Conservation (phyloP, 2,888 invertebrate genomes). For the Hypomecis atomaria region DNA sequence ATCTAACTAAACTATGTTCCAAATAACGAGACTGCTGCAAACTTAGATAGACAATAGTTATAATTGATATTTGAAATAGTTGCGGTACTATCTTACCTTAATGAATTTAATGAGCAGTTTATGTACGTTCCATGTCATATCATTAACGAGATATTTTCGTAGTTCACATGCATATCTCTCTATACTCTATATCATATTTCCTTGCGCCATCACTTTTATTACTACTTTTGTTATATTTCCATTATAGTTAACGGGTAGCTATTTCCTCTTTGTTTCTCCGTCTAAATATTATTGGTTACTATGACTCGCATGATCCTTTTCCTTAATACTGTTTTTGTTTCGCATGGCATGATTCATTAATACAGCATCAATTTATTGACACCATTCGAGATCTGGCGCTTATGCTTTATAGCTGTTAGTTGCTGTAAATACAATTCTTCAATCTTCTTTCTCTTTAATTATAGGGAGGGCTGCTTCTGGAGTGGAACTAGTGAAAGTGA, state of each 20-base stretch:
- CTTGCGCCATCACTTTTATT: no score
- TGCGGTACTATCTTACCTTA: no score
- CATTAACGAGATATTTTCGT: no score
- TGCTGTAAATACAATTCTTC: slow-evolving; percentile 70
- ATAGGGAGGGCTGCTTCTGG: slow-evolving; percentile 53
- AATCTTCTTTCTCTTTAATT: slow-evolving; percentile 71
- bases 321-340: slow-evolving; percentile 15
- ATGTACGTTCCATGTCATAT: no score
- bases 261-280: slow-evolving; percentile 1
- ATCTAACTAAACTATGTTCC: no score
- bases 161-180: no score
- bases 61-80: no score
- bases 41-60: no score
- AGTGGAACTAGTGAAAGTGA: slow-evolving; percentile 44
- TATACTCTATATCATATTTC: no score
- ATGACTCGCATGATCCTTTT: slow-evolving; percentile 23
- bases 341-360: slow-evolving; percentile 46
- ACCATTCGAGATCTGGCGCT: slow-evolving; percentile 37
- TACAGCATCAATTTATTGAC: slow-evolving; percentile 3
- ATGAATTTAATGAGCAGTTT: no score
- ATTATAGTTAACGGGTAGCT: background rate
- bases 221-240: background rate
- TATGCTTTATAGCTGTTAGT: slow-evolving; percentile 37
- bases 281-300: slow-evolving; percentile 7
- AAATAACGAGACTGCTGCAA: no score